These are phyloP conservation scores for Cyprinodon variegatus DNA, from an alignment of 2,113 vertebrate species.

Conservation along the genomic window DNA sequence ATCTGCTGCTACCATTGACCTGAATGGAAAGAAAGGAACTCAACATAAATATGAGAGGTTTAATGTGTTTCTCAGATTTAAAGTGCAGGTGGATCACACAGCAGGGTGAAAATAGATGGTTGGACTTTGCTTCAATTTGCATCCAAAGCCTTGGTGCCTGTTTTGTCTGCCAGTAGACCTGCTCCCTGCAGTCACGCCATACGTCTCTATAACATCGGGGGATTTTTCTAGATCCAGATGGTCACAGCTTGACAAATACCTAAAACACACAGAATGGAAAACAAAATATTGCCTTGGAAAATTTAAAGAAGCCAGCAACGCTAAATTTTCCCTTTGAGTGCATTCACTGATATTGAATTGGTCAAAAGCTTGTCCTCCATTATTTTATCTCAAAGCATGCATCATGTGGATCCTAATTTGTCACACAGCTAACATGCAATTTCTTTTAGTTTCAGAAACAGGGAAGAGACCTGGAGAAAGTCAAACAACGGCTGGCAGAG, in stretches of 20 bases:
- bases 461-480: constrained; percentile 94
- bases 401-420: constrained; percentile 3
- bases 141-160: constrained; percentile 44
- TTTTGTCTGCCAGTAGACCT: constrained; percentile 51
- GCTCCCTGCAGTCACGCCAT: constrained; percentile 48
- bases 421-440: constrained; percentile 16
- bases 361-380: constrained; percentile 3
- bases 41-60: constrained; percentile 3
- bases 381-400: background rate
- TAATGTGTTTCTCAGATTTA: constrained; percentile 21
- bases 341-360: constrained; percentile 1
- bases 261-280: constrained; percentile 12
- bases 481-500: constrained; percentile 95
- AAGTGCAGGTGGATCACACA: constrained; percentile 37
- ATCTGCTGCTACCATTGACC: constrained; percentile 23
- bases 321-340: background rate
- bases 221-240: constrained; percentile 65
- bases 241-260: constrained; percentile 66
- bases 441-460: constrained; percentile 93
- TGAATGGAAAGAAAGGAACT: constrained; percentile 31
- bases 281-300: constrained; percentile 38
- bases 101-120: constrained; percentile 31
- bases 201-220: constrained; percentile 48
- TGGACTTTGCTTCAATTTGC: constrained; percentile 38
- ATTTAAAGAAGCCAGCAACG: constrained; percentile 17